A percentile compares a stretch with the other conserved stretches of the same genome.
Conservation (phyloP, 2,113 vertebrate species). For the Enhydra lutris region DNA sequence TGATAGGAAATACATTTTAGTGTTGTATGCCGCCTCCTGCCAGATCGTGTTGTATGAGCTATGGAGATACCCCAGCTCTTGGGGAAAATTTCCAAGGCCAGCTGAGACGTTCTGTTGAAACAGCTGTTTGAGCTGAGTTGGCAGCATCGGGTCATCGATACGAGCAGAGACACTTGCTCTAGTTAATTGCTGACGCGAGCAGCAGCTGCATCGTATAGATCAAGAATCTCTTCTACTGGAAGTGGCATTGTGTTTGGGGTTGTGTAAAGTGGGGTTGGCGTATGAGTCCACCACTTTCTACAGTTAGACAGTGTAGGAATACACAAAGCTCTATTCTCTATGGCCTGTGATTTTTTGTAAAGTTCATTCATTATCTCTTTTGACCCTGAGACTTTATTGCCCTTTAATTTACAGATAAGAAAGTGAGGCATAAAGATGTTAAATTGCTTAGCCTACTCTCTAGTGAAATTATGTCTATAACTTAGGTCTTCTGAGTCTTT, state of each 20-base stretch:
- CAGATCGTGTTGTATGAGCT: neutral
- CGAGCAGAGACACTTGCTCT: neutral
- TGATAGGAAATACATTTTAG: neutral
- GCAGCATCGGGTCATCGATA: fast-evolving
- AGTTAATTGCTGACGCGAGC: neutral
- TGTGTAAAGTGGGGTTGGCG: fast-evolving
- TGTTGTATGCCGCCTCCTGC: neutral
- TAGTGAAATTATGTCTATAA: neutral
- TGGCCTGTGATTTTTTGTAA: no score
- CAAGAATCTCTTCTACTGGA: neutral
- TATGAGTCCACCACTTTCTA: neutral
- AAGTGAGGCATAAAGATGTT: neutral
- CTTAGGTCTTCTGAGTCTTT: neutral
- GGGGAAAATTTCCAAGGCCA: neutral
- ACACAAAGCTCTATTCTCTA: neutral
- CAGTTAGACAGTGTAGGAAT: no score
- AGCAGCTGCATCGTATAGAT: fast-evolving
- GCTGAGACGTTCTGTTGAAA: neutral
- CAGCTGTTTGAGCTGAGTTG: neutral
- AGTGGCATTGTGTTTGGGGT: no score
- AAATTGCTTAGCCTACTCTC: neutral
- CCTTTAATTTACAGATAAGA: neutral
- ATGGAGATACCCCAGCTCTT: neutral
- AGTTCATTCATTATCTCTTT: neutral
- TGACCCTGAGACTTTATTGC: neutral